Evolutionary conservation across 2,113 vertebrate genomes (phyloP), one percentile per base, ranked within the genome.

Genomic region (Fregetta grallaria): DNA sequence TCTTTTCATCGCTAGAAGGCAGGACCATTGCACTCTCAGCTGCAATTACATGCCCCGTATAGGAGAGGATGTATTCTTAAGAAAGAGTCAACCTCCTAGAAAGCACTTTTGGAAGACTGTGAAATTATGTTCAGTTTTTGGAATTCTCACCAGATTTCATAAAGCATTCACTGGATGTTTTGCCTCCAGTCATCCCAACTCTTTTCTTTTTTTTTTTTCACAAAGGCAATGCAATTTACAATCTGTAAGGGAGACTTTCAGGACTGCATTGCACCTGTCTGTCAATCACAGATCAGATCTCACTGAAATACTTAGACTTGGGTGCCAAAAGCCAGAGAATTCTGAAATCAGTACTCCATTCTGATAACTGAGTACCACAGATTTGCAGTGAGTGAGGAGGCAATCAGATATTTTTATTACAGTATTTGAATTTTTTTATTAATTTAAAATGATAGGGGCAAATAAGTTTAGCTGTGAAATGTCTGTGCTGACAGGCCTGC

Each of bases 201-300:
- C 1, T 50, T 66, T 27, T 50, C 4, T 5, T 29, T 15, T n/a
- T n/a, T n/a, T n/a, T 55, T 50, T 29, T 7, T 1, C 0, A 1
- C 6, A 58, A 82, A 79, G 32, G 13, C 38, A 47, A 61, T 42
- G 8, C 53, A 29, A 36, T 91, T 91, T 82, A 18, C 30, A 59
- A 6, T 29, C 63, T 83, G n/a, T 34, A 73, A 70, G 27, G 26
- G 58, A 91, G 49, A 50, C 10, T 90, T 85, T 40, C 3, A 27
- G 74, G 78, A 8, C 70, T 79, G 10, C 13, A 4, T 30, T 71
- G 23, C 40, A 66, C 25, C 49, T 58, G 11, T 25, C 88, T 71
- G 66, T 61, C 85, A 76, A 10, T 79, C 67, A 58, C 36, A 58
- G 62, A 73, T 74, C 59, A 71, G 55, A 55, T 70, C 42, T 70